Conservation (phyloP, 2,888 invertebrate genomes). For the Marasmarcha lunaedactyla region DNA sequence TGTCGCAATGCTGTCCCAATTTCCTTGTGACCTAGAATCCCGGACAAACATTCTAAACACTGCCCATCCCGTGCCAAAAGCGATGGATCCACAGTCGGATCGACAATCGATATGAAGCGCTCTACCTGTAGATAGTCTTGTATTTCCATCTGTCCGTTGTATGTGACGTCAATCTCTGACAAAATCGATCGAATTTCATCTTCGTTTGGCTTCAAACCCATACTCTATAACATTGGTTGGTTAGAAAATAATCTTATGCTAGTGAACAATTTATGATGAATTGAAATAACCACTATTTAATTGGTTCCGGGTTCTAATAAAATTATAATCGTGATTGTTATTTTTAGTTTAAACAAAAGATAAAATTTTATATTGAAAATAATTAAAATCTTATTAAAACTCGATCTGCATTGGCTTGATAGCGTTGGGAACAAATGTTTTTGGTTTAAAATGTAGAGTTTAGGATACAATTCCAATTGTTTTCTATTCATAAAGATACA, state of each 20-base stretch:
- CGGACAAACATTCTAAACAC: constrained; percentile 6
- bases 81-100: neutral
- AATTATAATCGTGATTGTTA: no score
- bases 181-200: constrained; percentile 83
- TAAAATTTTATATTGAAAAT: no score
- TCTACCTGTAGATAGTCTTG: constrained; percentile 91
- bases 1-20: neutral
- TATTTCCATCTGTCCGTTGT: constrained; percentile 89
- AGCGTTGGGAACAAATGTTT: no score
- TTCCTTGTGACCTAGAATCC: constrained; percentile 7
- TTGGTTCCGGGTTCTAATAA: no score
- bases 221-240: constrained; percentile 59
- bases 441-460: no score
- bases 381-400: no score
- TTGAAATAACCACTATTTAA: constrained; percentile 1
- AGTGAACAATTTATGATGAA: neutral
- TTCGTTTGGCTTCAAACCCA: constrained; percentile 73
- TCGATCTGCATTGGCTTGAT: no score
- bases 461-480: no score
- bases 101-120: neutral
- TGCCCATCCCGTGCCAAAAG: constrained; percentile 2
- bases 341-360: no score
- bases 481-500: no score
- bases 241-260: constrained; percentile 8
- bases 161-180: constrained; percentile 85